Conservation (phyloP, 2,888 invertebrate genomes). For the Ashinkailepas kermadecensis region DNA sequence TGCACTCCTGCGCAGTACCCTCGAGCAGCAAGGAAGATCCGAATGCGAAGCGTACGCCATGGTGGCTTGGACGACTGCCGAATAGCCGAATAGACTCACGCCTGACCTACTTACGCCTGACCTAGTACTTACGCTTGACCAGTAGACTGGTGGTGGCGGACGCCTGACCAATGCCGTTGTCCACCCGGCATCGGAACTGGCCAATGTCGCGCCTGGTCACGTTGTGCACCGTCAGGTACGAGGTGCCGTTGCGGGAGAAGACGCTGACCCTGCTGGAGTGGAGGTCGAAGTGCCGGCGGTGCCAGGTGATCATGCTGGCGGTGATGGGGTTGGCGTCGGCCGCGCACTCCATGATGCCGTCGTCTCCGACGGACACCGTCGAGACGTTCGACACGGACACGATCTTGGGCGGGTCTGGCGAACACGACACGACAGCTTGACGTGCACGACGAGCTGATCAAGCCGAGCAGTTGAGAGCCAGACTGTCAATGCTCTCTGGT, state of each 20-base stretch:
- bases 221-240: slow-evolving; percentile 50
- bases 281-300: slow-evolving; percentile 57
- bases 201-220: slow-evolving; percentile 80
- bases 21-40: too few species aligned
- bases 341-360: slow-evolving; percentile 49
- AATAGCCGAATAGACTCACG: too few species aligned
- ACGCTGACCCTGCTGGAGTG: slow-evolving; percentile 11
- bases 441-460: too few species aligned
- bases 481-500: too few species aligned
- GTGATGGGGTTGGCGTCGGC: slow-evolving; percentile 79
- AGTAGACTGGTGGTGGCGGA: slow-evolving; percentile 66
- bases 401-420: slow-evolving; percentile 30
- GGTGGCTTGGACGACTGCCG: too few species aligned
- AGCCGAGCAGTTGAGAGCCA: too few species aligned
- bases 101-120: slow-evolving; percentile 65
- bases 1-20: too few species aligned
- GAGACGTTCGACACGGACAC: slow-evolving; percentile 29
- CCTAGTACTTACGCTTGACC: slow-evolving; percentile 79
- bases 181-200: slow-evolving; percentile 73
- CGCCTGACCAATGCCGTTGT: slow-evolving; percentile 78
- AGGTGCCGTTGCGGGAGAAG: slow-evolving; percentile 7
- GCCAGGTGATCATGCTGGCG: slow-evolving; percentile 77
- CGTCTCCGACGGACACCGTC: slow-evolving; percentile 30
- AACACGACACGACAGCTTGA: too few species aligned
- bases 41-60: too few species aligned